Conservation (phyloP, 2,797 vertebrate genomes). For the Oreochromis grahami region DNA sequence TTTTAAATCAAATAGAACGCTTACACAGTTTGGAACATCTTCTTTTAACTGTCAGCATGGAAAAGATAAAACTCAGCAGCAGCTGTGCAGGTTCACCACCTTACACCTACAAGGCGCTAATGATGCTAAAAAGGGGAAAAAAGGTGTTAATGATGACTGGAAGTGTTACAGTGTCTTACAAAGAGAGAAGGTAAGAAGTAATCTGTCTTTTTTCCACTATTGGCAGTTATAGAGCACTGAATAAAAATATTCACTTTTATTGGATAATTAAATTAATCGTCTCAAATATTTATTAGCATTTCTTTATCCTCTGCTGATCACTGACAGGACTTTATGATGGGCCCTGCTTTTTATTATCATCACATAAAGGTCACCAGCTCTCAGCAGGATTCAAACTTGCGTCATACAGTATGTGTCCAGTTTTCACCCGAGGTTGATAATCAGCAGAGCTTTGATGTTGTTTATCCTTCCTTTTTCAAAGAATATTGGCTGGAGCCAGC, state of each 20-base stretch:
- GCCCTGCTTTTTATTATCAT: neutral
- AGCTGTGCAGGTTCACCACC: neutral
- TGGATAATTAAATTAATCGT: neutral
- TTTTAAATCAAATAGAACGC: neutral
- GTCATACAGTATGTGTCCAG: neutral
- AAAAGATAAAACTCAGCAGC: neutral
- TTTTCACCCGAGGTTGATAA: neutral
- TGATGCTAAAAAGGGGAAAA: neutral
- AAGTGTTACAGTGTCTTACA: neutral
- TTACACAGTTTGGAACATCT: rapidly evolving
- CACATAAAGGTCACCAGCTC: neutral
- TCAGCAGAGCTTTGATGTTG: slow-evolving; percentile 27
- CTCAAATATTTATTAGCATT: neutral
- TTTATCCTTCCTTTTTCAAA: slow-evolving; percentile 5
- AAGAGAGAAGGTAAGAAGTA: neutral
- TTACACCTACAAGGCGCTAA: neutral
- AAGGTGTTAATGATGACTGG: neutral
- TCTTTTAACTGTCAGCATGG: neutral
- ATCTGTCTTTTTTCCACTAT: rapidly evolving
- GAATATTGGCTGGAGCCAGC: neutral
- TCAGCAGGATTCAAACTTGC: neutral
- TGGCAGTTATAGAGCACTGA: neutral
- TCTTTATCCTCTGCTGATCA: neutral
- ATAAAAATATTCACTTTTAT: neutral
- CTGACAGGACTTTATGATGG: neutral